A percentile compares a stretch with the other conserved stretches of the same genome.
These are phyloP conservation scores for Caerostris extrusa DNA, from an alignment of 1,140 invertebrate species.

Conservation along the genomic window DNA sequence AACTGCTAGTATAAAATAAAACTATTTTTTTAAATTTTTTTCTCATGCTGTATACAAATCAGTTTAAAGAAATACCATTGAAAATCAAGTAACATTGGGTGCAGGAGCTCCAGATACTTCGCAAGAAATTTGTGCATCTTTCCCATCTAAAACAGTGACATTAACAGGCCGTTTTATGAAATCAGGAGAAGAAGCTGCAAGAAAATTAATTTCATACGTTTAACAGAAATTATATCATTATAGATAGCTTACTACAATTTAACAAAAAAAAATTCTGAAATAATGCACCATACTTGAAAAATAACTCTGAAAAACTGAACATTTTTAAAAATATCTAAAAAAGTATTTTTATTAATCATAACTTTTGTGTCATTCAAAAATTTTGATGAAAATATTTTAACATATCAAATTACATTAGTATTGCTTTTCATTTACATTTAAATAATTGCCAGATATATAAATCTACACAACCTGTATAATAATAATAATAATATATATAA, in stretches of 20 bases:
- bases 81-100: constrained; percentile 94
- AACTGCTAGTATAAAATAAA: too few relatives aligned
- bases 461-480: too few relatives aligned
- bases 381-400: too few relatives aligned
- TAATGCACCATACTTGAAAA: background rate
- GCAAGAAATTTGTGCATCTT: constrained; percentile 93
- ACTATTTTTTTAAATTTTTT: too few relatives aligned
- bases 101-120: constrained; percentile 92
- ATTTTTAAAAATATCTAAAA: too few relatives aligned
- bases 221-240: background rate
- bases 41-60: too few relatives aligned
- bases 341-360: too few relatives aligned
- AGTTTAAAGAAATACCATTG: constrained; percentile 85
- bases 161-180: constrained; percentile 92
- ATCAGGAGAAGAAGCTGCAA: constrained; percentile 87
- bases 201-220: background rate
- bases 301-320: background rate
- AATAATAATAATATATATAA: too few relatives aligned
- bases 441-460: too few relatives aligned
- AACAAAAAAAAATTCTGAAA: background rate
- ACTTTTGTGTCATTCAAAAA: too few relatives aligned
- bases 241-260: background rate
- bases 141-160: constrained; percentile 93
- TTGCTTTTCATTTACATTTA: too few relatives aligned
- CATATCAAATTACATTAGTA: too few relatives aligned